A percentile compares a stretch with the other conserved stretches of the same genome.
These are phyloP conservation scores for Allobates femoralis DNA, from an alignment of 2,797 vertebrate genomes.

Conservation along the genomic window DNA sequence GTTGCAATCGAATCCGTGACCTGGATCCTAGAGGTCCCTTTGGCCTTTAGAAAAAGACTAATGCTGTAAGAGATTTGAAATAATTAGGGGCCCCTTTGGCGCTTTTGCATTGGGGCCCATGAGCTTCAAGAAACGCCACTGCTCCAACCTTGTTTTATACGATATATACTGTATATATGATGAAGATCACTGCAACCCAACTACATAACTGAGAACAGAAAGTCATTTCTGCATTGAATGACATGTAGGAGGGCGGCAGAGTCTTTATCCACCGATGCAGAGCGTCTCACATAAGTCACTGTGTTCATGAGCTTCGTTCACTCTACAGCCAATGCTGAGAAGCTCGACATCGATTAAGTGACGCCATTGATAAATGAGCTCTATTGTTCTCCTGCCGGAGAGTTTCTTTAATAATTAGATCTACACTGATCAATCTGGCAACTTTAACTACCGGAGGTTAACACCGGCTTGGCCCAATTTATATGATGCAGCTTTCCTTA, in stretches of 20 bases:
- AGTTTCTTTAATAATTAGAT: conserved; percentile 5
- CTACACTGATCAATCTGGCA: background rate
- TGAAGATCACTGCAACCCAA: too few relatives aligned
- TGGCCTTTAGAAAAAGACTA: too few relatives aligned
- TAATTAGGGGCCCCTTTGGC: too few relatives aligned
- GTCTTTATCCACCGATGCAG: background rate
- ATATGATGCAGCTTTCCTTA: background rate
- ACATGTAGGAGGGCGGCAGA: background rate
- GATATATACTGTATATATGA: too few relatives aligned
- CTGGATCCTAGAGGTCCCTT: too few relatives aligned
- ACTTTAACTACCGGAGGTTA: background rate
- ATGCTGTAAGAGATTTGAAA: too few relatives aligned
- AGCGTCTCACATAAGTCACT: background rate
- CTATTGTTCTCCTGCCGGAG: background rate
- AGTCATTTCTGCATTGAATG: background rate
- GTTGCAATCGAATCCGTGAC: too few relatives aligned
- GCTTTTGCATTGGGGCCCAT: too few relatives aligned
- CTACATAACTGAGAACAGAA: too few relatives aligned
- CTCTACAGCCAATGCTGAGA: background rate
- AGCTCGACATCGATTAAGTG: background rate
- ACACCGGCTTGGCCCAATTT: background rate
- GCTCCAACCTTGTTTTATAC: too few relatives aligned
- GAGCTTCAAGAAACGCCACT: too few relatives aligned
- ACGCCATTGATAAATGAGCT: conserved; percentile 2
- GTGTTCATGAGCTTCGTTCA: background rate